Evolutionary conservation across 2,113 vertebrate genomes (phyloP).

Genomic region (Podilymbus podiceps): DNA sequence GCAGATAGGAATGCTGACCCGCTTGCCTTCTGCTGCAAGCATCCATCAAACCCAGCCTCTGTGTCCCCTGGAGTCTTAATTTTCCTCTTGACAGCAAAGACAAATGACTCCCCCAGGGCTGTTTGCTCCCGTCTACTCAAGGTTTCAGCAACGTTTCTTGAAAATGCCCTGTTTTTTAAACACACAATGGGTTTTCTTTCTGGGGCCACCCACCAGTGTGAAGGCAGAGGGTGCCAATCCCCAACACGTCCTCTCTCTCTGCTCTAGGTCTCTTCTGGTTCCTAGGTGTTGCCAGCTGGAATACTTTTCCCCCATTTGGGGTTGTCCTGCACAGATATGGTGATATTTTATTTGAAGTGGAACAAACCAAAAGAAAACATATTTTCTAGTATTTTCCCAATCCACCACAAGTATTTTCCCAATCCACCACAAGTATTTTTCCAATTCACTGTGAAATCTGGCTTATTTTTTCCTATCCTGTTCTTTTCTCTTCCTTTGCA

Average conservation of each 20-base stretch:
- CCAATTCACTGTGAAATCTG: neutral
- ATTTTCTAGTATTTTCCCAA: neutral
- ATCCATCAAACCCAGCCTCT: slow-evolving; percentile 38
- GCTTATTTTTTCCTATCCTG: neutral
- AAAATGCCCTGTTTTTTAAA: slow-evolving; percentile 46
- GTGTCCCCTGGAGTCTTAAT: slow-evolving; percentile 39
- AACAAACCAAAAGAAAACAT: neutral
- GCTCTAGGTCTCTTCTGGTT: neutral
- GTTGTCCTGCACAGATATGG: neutral
- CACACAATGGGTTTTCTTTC: neutral
- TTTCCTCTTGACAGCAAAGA: slow-evolving; percentile 63
- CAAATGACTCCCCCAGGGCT: slow-evolving; percentile 35
- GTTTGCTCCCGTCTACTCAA: slow-evolving; percentile 38
- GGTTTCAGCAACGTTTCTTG: neutral
- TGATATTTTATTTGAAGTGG: neutral
- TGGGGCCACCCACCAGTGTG: neutral
- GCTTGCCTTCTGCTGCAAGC: neutral
- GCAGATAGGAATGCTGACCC: slow-evolving; percentile 19
- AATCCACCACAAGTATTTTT: neutral
- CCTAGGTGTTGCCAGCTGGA: neutral
- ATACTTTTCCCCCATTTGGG: neutral
- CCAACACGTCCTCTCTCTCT: neutral
- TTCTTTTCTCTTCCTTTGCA: neutral
- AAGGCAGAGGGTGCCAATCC: neutral
- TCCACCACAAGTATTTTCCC: neutral